A percentile compares a stretch with the other conserved stretches of the same genome.
These are phyloP conservation scores for Hydrochoerus hydrochaeris DNA, from an alignment of 2,113 vertebrate species.

Conservation along the genomic window DNA sequence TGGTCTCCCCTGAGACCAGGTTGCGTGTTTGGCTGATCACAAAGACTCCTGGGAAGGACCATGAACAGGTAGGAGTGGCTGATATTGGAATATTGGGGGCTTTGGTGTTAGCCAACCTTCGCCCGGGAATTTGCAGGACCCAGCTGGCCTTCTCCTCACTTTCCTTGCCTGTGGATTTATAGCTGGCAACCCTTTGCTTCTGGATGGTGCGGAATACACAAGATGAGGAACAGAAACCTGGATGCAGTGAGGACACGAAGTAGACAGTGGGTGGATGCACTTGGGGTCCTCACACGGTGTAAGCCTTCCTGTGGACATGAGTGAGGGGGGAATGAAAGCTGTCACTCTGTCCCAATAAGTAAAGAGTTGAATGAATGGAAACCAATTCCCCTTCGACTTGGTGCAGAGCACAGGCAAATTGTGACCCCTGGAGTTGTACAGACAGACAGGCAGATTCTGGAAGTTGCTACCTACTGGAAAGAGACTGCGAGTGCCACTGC, in stretches of 20 bases:
- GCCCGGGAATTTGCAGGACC: background rate
- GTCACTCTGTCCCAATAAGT: background rate
- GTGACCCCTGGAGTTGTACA: background rate
- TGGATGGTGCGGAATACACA: too few relatives aligned
- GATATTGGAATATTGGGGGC: fast-evolving
- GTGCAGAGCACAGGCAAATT: background rate
- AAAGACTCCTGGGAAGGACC: background rate
- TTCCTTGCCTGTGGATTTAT: background rate
- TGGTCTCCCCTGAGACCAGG: background rate
- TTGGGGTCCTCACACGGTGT: fast-evolving
- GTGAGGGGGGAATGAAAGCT: background rate
- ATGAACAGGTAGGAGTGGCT: background rate
- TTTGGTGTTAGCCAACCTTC: background rate
- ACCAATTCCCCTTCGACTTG: background rate
- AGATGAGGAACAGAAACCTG: background rate
- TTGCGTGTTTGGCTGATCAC: background rate
- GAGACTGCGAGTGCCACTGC: background rate
- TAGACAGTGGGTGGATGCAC: fast-evolving
- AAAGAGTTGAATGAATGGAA: background rate
- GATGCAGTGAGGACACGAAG: background rate
- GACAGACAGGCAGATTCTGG: background rate
- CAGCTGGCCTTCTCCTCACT: background rate
- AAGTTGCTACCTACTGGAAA: background rate
- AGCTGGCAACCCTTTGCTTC: background rate
- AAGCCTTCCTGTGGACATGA: fast-evolving